These are phyloP conservation scores for Falco columbarius DNA, from an alignment of 2,797 vertebrate species.

Conservation along the genomic window DNA sequence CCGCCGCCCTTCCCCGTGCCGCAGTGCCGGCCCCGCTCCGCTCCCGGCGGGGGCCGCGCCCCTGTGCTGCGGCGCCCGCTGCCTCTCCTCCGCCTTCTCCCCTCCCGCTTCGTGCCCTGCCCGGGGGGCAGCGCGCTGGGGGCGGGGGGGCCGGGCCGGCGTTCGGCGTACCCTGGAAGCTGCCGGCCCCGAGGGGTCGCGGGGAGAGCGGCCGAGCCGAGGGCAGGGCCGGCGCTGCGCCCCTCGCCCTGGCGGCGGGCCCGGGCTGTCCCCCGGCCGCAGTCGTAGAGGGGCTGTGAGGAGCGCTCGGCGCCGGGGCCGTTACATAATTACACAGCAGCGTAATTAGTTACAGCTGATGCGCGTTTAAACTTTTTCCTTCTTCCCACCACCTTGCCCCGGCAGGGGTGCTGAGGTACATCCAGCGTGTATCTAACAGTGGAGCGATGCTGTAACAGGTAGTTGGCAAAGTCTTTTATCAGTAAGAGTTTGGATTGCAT, in stretches of 20 bases:
- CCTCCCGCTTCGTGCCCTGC: background rate
- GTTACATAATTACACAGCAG: background rate
- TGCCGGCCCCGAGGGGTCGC: background rate
- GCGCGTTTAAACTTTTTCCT: background rate
- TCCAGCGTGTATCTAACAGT: background rate
- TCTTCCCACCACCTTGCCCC: background rate
- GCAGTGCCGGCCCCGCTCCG: background rate
- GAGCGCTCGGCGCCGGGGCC: fast-evolving
- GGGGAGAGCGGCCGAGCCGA: background rate
- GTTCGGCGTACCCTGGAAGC: background rate
- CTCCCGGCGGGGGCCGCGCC: background rate
- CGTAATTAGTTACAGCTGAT: background rate
- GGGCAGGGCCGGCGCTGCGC: background rate
- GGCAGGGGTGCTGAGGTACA: background rate
- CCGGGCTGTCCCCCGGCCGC: background rate
- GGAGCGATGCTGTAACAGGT: fast-evolving
- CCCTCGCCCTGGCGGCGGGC: background rate
- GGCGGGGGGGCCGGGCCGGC: background rate
- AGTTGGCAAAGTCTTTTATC: background rate
- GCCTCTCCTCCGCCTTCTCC: background rate
- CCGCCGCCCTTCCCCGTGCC: background rate
- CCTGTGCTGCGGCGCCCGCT: no score
- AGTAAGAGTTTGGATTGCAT: background rate
- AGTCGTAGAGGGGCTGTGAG: background rate
- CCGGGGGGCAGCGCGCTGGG: background rate